These are phyloP conservation scores for Dasypogon diadema DNA, from an alignment of 2,888 invertebrate species.

Conservation along the genomic window DNA sequence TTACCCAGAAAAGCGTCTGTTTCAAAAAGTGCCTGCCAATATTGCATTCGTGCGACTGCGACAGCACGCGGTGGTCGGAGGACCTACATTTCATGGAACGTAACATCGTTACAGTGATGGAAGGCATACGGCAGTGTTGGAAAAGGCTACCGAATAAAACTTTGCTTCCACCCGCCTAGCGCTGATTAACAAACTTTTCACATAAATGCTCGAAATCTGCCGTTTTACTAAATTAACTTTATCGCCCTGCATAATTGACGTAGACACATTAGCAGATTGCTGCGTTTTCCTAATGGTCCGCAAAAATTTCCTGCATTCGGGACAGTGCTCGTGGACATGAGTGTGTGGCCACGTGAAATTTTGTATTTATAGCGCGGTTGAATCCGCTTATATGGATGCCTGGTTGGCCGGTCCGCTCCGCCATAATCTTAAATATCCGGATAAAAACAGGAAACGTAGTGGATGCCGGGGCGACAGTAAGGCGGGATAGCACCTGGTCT, in stretches of 20 bases:
- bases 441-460: neutral
- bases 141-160: neutral
- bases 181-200: constrained; percentile 33
- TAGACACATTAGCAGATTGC: constrained; percentile 36
- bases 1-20: constrained; percentile 22
- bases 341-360: neutral
- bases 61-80: neutral
- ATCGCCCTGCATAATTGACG: constrained; percentile 35
- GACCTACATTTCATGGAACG: neutral
- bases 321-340: neutral
- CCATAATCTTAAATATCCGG: neutral
- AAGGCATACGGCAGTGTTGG: neutral
- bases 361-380: too few species aligned
- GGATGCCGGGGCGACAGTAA: neutral
- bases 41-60: neutral
- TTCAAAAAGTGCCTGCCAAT: neutral
- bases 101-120: neutral
- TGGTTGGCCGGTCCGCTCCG: neutral
- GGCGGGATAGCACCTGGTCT: neutral
- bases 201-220: constrained; percentile 1
- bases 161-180: neutral
- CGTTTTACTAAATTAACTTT: constrained; percentile 13
- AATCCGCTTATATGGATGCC: neutral
- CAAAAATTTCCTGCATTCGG: constrained; percentile 8
- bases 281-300: constrained; percentile 23